Evolutionary conservation across 2,888 invertebrate species (phyloP).

Genomic region (Lissocephala sabroskyi): DNA sequence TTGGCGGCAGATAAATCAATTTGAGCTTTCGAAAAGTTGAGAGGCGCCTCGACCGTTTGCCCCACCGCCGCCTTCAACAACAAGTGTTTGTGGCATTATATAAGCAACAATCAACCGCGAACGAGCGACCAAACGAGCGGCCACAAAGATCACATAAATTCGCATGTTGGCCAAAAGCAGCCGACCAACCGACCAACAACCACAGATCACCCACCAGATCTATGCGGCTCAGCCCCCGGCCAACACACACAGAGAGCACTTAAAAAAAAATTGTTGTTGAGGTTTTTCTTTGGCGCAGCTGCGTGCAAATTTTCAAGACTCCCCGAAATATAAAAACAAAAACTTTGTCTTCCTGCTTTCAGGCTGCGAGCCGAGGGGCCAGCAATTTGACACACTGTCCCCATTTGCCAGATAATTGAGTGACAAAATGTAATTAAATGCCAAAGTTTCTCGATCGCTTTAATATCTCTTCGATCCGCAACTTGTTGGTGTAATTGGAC

Average conservation of each 20-base stretch:
- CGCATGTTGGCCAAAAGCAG: conserved; percentile 32
- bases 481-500: too few relatives aligned
- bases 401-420: conserved; percentile 57
- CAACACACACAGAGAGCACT: conserved; percentile 1
- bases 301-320: conserved; percentile 10
- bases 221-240: too few relatives aligned
- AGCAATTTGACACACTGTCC: conserved; percentile 57
- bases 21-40: conserved; percentile 7
- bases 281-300: neutral
- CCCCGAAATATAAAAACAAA: conserved; percentile 29
- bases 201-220: too few relatives aligned
- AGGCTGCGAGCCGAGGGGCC: conserved; percentile 5
- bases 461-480: too few relatives aligned
- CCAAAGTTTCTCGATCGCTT: too few relatives aligned
- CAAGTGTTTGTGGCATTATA: conserved; percentile 27
- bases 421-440: conserved; percentile 58
- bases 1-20: conserved; percentile 51
- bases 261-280: neutral
- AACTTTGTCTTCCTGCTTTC: conserved; percentile 55
- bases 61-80: neutral
- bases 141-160: conserved; percentile 42
- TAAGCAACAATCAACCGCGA: conserved; percentile 24
- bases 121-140: conserved; percentile 11
- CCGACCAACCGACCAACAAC: conserved; percentile 13
- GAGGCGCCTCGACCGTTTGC: too few relatives aligned